These are phyloP conservation scores for Folsomia candida DNA, from an alignment of 2,888 invertebrate species.

Conservation along the genomic window DNA sequence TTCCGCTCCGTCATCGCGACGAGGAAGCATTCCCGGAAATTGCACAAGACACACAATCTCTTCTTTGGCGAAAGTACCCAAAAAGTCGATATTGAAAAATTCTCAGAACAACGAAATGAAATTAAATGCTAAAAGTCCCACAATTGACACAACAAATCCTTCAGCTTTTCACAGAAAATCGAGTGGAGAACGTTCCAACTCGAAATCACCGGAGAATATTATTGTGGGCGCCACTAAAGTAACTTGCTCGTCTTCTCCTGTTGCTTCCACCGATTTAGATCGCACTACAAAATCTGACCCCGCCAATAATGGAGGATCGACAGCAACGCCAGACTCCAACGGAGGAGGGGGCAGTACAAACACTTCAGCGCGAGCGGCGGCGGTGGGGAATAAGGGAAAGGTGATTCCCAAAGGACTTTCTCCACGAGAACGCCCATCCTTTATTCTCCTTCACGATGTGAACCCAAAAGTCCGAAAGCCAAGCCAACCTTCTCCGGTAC, in stretches of 20 bases:
- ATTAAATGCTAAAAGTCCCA: background rate
- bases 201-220: constrained; percentile 28
- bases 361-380: background rate
- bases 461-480: constrained; percentile 9
- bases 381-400: constrained; percentile 1
- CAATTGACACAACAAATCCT: background rate
- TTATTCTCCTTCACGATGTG: constrained; percentile 9
- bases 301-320: background rate
- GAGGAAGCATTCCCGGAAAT: constrained; percentile 40
- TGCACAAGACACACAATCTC: constrained; percentile 36
- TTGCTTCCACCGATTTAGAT: background rate
- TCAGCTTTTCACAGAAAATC: background rate
- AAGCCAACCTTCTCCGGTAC: constrained; percentile 3
- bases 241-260: background rate
- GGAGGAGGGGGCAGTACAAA: background rate
- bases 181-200: constrained; percentile 19
- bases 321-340: background rate
- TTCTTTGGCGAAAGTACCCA: constrained; percentile 38
- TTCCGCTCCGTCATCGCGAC: constrained; percentile 15
- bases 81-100: constrained; percentile 35
- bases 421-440: background rate
- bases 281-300: background rate
- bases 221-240: too few species aligned
- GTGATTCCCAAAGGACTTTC: constrained; percentile 16
- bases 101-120: constrained; percentile 9